These are phyloP conservation scores for Druceiella hillmani DNA, from an alignment of 2,888 invertebrate species.

Conservation along the genomic window DNA sequence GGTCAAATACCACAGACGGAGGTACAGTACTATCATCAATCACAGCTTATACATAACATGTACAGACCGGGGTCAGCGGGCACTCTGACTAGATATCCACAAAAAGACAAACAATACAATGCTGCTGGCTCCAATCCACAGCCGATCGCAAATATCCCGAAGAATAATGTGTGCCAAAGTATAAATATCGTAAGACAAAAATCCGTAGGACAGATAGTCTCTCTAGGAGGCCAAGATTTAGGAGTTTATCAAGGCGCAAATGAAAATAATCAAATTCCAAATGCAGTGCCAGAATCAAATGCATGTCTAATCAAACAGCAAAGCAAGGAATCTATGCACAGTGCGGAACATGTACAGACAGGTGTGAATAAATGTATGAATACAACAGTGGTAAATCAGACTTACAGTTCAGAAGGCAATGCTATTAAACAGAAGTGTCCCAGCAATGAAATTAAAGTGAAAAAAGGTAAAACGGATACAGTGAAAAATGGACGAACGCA, in stretches of 20 bases:
- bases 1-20: conserved; percentile 36
- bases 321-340: no score
- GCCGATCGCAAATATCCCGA: conserved; percentile 10
- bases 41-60: conserved; percentile 41
- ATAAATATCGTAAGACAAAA: conserved; percentile 50
- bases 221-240: conserved; percentile 43
- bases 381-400: no score
- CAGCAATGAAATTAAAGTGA: no score
- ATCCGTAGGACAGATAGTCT: conserved; percentile 48
- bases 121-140: conserved; percentile 26
- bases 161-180: conserved; percentile 48
- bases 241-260: conserved; percentile 42
- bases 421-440: no score
- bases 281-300: no score
- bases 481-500: no score
- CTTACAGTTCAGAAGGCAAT: no score
- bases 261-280: no score
- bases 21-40: conserved; percentile 45
- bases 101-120: conserved; percentile 31
- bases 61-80: conserved; percentile 46
- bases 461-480: no score
- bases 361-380: no score
- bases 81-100: conserved; percentile 41
- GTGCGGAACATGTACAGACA: no score
- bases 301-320: no score